Conservation (phyloP, 2,113 vertebrate species). For the Eulemur rufifrons region DNA sequence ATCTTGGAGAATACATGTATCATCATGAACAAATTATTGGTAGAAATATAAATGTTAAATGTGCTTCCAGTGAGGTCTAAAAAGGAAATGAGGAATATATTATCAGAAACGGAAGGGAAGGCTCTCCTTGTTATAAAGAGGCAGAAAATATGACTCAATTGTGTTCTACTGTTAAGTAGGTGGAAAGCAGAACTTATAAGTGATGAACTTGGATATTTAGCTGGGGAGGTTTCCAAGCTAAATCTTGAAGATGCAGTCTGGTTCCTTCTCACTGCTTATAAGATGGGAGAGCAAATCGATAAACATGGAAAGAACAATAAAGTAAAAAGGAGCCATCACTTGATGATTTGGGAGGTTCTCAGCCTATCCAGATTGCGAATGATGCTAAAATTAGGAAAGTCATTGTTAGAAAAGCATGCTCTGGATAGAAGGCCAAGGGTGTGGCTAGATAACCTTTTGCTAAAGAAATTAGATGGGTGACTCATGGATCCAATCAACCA, state of each 20-base stretch:
- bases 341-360: background rate
- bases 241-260: background rate
- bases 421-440: background rate
- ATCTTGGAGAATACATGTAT: background rate
- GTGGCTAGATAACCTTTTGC: background rate
- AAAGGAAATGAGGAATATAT: background rate
- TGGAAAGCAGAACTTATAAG: background rate
- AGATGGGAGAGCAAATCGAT: background rate
- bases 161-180: background rate
- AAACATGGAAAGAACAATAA: background rate
- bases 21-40: background rate
- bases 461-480: background rate
- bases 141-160: background rate
- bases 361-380: background rate
- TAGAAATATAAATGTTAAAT: background rate
- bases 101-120: background rate
- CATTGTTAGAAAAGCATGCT: background rate
- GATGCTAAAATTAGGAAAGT: conserved; percentile 17
- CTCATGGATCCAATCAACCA: background rate
- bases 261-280: background rate
- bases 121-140: background rate
- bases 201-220: background rate
- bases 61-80: background rate
- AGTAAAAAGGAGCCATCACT: background rate
- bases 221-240: background rate